Percentiles rank a stretch among this genome's conserved stretches.
Conservation (phyloP, 2,797 vertebrate genomes). For the Mus minutoides region DNA sequence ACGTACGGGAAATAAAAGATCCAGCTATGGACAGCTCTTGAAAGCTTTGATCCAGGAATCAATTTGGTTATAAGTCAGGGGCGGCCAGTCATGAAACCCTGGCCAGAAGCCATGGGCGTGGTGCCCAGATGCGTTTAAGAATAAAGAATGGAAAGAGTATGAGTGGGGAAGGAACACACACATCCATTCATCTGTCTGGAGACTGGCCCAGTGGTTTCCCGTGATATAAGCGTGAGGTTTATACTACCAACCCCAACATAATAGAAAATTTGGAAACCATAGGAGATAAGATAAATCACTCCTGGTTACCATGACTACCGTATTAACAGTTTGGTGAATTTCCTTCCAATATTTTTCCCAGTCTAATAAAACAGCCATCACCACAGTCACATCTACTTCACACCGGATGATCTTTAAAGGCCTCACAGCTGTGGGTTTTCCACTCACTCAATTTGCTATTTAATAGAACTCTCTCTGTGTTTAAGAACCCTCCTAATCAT, state of each 20-base stretch:
- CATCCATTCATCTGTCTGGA: background rate
- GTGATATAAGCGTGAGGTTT: background rate
- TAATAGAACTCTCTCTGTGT: conserved; percentile 65
- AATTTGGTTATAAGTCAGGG: conserved; percentile 50
- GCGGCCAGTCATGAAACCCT: background rate
- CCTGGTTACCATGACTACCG: background rate
- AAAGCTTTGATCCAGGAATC: conserved; percentile 44
- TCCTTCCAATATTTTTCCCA: background rate
- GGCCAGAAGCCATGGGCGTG: background rate
- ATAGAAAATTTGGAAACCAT: background rate
- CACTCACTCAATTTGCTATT: conserved; percentile 64
- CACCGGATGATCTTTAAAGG: conserved; percentile 49
- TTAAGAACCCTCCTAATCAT: conserved; percentile 72
- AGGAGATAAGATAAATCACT: conserved; percentile 6
- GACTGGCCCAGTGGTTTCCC: background rate
- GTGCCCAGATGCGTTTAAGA: background rate
- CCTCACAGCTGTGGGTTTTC: conserved; percentile 62
- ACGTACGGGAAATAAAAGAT: conserved; percentile 51
- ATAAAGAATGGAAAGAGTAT: background rate
- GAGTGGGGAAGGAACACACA: accelerated
- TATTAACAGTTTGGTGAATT: conserved; percentile 11
- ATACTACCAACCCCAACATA: background rate
- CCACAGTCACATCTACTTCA: background rate
- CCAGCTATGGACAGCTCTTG: background rate
- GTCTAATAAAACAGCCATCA: background rate